Percentiles rank a stretch among this genome's conserved stretches.
These are phyloP conservation scores for Zophobas morio DNA, from an alignment of 1,140 invertebrate species.

Conservation along the genomic window DNA sequence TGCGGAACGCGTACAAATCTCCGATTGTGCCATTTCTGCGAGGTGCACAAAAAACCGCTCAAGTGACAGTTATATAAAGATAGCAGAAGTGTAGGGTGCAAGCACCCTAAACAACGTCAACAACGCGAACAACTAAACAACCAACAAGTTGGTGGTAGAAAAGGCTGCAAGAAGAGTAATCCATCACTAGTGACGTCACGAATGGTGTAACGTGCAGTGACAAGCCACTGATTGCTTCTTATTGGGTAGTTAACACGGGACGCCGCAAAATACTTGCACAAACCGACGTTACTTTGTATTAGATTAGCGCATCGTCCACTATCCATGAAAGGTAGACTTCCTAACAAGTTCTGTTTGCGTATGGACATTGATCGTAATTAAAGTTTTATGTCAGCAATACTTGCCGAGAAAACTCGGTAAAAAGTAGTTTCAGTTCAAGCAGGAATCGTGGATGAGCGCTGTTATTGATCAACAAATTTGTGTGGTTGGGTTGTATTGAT, in stretches of 20 bases:
- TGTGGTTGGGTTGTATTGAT: background rate
- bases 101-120: constrained; percentile 56
- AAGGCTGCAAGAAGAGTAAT: constrained; percentile 62
- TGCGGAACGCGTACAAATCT: too few species aligned
- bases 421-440: background rate
- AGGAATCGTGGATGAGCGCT: background rate
- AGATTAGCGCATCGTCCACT: too few species aligned
- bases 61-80: constrained; percentile 40
- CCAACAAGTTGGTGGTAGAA: constrained; percentile 63
- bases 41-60: background rate
- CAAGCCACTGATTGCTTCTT: constrained; percentile 67
- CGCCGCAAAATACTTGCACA: constrained; percentile 36
- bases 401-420: background rate
- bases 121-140: constrained; percentile 58
- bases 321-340: too few species aligned
- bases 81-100: constrained; percentile 33
- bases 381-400: background rate
- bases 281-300: background rate
- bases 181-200: constrained; percentile 64
- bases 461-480: background rate
- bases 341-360: too few species aligned
- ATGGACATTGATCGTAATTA: background rate
- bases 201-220: constrained; percentile 64
- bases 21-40: too few species aligned
- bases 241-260: constrained; percentile 58